Conservation (phyloP, 2,797 vertebrate species). For the Petrocephalus sullivani region DNA sequence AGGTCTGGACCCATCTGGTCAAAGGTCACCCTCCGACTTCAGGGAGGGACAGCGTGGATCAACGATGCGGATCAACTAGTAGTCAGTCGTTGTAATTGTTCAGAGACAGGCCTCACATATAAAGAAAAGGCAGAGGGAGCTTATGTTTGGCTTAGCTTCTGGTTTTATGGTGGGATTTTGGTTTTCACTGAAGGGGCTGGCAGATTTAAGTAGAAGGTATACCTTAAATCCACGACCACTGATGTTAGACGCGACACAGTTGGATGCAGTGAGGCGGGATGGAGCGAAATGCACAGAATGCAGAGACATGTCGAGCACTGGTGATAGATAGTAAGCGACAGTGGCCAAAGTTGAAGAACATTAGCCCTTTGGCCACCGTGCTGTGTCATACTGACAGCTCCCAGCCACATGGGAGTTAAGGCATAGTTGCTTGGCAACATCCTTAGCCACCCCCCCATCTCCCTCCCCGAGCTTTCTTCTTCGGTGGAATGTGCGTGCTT, state of each 20-base stretch:
- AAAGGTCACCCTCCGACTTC: background rate
- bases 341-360: background rate
- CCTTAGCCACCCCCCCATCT: background rate
- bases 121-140: background rate
- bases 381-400: background rate
- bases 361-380: background rate
- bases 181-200: background rate
- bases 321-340: background rate
- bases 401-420: background rate
- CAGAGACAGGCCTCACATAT: background rate
- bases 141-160: background rate
- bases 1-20: background rate
- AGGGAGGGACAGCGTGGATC: background rate
- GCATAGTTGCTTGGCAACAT: slow-evolving; percentile 3
- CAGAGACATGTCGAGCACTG: too few relatives aligned
- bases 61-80: background rate
- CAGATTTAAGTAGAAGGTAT: background rate
- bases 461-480: background rate
- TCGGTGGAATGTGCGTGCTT: background rate
- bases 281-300: background rate
- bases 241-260: background rate
- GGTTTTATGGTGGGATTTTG: background rate
- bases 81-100: background rate
- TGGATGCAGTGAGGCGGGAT: background rate
- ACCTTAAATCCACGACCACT: background rate